Percentiles rank a stretch among this genome's conserved stretches.
These are phyloP conservation scores for Apostichopus japonicus DNA, from an alignment of 35 echinoderm and acorn worm species.

Conservation along the genomic window DNA sequence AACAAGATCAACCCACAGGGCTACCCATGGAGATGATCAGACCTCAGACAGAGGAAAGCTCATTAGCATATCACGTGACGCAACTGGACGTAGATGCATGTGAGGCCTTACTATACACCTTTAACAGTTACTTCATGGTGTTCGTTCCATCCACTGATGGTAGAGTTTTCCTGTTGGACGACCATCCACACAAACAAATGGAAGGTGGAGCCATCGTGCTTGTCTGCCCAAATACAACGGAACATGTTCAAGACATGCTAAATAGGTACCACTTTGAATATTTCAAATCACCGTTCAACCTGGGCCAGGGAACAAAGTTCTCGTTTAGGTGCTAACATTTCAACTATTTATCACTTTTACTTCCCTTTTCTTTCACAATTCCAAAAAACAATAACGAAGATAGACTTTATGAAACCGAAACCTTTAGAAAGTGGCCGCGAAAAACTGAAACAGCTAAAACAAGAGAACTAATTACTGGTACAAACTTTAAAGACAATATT, in stretches of 20 bases:
- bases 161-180: neutral
- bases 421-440: neutral
- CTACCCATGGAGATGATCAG: neutral
- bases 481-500: no score
- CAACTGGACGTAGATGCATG: neutral
- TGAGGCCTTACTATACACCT: neutral
- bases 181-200: neutral
- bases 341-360: neutral
- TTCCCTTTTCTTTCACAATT: neutral
- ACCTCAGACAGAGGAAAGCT: neutral
- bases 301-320: neutral
- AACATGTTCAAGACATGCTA: no score
- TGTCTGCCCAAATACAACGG: neutral
- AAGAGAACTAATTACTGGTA: neutral
- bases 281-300: neutral
- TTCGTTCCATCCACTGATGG: slow-evolving; percentile 9
- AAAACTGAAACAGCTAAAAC: neutral
- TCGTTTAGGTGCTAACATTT: neutral
- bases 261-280: neutral
- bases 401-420: neutral
- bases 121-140: neutral
- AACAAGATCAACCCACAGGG: neutral
- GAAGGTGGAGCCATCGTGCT: slow-evolving; percentile 10
- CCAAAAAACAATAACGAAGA: neutral
- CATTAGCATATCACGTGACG: neutral